A percentile compares a stretch with the other conserved stretches of the same genome.
These are phyloP conservation scores for Coilia nasus DNA, from an alignment of 2,797 vertebrate species.

Conservation along the genomic window DNA sequence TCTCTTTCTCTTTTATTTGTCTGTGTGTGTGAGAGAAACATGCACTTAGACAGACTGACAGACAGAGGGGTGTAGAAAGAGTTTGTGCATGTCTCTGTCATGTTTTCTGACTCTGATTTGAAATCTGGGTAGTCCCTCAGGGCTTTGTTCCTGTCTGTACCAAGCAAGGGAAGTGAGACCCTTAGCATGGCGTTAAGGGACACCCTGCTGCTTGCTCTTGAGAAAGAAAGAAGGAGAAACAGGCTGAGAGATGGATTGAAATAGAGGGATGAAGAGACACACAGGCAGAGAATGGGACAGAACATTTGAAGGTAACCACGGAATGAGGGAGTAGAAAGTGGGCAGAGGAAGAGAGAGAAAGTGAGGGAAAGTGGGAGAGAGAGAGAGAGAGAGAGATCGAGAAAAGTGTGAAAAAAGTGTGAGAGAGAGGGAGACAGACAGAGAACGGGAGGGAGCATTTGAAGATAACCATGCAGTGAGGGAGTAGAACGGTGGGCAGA, in stretches of 20 bases:
- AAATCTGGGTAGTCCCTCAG: background rate
- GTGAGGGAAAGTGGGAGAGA: conserved; percentile 12
- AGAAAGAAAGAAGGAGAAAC: background rate
- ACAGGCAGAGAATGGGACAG: background rate
- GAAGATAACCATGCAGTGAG: background rate
- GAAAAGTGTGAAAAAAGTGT: background rate
- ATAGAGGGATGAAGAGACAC: background rate
- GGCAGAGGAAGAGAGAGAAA: background rate
- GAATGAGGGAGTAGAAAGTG: too few species aligned
- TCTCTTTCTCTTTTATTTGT: too few species aligned
- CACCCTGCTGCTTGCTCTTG: background rate
- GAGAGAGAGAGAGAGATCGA: background rate
- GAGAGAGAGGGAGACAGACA: background rate
- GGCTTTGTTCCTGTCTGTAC: background rate
- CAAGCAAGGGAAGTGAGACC: background rate
- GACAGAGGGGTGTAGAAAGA: too few species aligned
- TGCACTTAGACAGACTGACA: too few species aligned
- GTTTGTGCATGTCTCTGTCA: background rate
- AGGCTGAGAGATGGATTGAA: background rate
- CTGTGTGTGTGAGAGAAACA: too few species aligned
- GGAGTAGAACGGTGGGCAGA: background rate
- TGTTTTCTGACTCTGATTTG: background rate
- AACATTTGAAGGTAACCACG: too few species aligned
- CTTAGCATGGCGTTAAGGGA: background rate
- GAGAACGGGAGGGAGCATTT: background rate